Conservation (phyloP, 2,113 vertebrate species). For the Pitta sordida region DNA sequence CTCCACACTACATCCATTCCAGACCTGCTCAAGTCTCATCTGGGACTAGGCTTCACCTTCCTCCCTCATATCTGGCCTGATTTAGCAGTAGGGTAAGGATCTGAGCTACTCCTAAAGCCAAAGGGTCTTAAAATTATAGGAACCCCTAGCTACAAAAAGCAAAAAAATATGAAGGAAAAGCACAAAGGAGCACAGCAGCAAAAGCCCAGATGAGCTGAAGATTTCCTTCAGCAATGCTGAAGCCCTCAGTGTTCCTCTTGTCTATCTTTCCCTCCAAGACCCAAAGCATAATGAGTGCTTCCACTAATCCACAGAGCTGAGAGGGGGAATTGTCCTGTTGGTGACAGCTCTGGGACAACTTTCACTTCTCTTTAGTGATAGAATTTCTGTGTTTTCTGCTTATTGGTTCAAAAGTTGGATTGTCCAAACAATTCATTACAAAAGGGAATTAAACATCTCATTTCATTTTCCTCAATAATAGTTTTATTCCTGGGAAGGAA, state of each 20-base stretch:
- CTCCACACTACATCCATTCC: not conserved
- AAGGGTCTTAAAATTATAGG: not conserved
- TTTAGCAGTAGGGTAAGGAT: not conserved
- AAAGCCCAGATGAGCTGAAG: not conserved
- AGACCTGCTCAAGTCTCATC: not conserved
- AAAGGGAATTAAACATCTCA: constrained; percentile 20
- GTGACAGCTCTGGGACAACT: not conserved
- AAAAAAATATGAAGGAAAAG: not conserved
- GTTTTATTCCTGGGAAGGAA: constrained; percentile 31
- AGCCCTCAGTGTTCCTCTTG: not conserved
- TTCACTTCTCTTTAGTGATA: not conserved
- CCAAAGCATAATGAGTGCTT: not conserved
- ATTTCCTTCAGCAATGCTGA: not conserved
- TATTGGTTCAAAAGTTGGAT: not conserved
- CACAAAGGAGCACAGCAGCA: not conserved
- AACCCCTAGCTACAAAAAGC: not conserved
- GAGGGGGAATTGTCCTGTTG: not conserved
- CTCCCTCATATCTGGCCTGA: fast-evolving
- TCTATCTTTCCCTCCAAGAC: not conserved
- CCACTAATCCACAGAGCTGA: not conserved
- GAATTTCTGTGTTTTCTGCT: constrained; percentile 32
- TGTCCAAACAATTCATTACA: constrained; percentile 20
- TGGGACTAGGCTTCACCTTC: not conserved
- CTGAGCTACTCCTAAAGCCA: not conserved
- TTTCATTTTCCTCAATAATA: constrained; percentile 54